Conservation (phyloP, 2,797 vertebrate species). For the Thamnophis elegans region DNA sequence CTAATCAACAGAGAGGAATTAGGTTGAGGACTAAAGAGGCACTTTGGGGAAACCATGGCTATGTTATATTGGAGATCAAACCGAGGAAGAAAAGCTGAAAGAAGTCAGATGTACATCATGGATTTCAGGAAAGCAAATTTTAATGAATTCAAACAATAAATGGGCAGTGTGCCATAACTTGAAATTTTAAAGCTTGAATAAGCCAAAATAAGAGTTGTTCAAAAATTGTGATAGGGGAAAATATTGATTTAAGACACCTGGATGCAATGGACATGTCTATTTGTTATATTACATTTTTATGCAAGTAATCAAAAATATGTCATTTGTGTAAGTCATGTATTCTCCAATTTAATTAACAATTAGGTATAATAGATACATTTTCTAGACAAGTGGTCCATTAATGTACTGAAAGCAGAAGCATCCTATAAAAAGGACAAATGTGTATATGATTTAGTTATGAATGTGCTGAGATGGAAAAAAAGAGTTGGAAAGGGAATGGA, state of each 20-base stretch:
- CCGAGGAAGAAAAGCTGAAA: not conserved
- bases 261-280: not conserved
- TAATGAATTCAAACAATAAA: not conserved
- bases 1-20: not conserved
- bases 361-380: not conserved
- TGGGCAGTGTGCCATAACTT: not conserved
- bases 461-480: not conserved
- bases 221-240: not conserved
- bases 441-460: not conserved
- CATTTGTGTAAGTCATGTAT: not conserved
- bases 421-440: not conserved
- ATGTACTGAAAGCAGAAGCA: not conserved
- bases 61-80: not conserved
- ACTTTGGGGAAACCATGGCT: not conserved
- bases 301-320: not conserved
- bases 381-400: not conserved
- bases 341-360: not conserved
- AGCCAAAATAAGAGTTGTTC: not conserved
- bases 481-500: not conserved
- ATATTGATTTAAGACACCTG: not conserved
- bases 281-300: not conserved
- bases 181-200: not conserved
- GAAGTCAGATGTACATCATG: not conserved
- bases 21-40: not conserved
- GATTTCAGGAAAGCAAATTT: not conserved